Evolutionary conservation across 2,797 vertebrate genomes (phyloP), one percentile per base, ranked within the genome.

Genomic region (Spheniscus humboldti): DNA sequence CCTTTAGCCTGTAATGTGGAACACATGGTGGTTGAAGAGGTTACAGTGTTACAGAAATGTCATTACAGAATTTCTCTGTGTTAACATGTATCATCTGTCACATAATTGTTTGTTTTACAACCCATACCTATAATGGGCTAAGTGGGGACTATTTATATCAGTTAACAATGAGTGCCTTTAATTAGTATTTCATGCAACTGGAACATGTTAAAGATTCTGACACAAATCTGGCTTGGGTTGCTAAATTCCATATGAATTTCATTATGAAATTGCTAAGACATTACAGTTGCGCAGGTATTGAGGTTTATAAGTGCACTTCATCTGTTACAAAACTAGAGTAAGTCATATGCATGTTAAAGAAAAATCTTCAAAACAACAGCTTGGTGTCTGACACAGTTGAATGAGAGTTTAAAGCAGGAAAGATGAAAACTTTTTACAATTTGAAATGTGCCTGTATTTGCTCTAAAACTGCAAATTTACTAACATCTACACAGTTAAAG

Each of bases 81-180:
- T 98, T 98, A 98, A 97, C 95, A 97, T 96, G 97, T 97, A 98
- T 98, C 98, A 98, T 98, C 98, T 98, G 97, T 98, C 97, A 98
- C 95, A 85, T 97, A 96, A 98, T 97, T 98, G 96, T 98, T 98
- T 98, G 97, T 97, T 98, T 98, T 98, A 97, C 93, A 98, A 97
- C 96, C 97, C 95, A 96, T 96, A 97, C 97, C 95, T 98, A 97
- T 98, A 97, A 98, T 97, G 97, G 97, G 95, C 94, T 98, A 98
- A 97, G 97, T 98, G 97, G 97, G 95, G 92, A 97, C 97, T 98
- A 98, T 98, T 98, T 98, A 98, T 98, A 97, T 97, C 97, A 96
- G 96, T 98, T 98, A 98, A 98, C 97, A 98, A 98, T 97, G 97
- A 98, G 97, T 94, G 97, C 97, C 97, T 98, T 98, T 98, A 98